phyloP scores from a whole-genome alignment of 2,113 vertebrate species.

The Coregonus clupeaformis region DNA sequence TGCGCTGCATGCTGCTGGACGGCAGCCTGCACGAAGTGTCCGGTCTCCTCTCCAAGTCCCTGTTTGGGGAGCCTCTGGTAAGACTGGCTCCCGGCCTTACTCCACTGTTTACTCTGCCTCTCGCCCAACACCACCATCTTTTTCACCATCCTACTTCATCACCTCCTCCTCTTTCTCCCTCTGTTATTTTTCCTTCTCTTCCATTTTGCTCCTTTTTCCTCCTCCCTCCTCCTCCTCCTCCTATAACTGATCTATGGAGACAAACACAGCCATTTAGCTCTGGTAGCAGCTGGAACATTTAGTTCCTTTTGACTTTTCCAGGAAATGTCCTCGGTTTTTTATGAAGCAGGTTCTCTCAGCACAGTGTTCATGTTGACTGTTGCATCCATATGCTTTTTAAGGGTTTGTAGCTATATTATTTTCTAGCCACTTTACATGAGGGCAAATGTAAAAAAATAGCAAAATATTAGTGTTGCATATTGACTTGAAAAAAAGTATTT shows the following conservation, averaged over 20 bases:
- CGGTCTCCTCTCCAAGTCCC: conserved; percentile 90
- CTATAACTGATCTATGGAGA: not conserved
- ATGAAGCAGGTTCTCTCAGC: too few species aligned
- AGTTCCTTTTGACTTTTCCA: too few species aligned
- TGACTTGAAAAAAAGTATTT: not conserved
- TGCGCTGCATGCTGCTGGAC: conserved; percentile 91
- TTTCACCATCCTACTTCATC: not conserved
- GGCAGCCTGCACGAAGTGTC: conserved; percentile 93
- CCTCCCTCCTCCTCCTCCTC: not conserved
- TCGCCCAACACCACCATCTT: not conserved
- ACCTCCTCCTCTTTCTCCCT: not conserved
- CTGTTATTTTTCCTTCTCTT: not conserved
- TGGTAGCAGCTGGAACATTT: not conserved
- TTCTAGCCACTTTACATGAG: too few species aligned
- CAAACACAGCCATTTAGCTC: not conserved
- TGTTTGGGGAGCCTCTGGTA: conserved; percentile 97
- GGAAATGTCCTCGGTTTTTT: too few species aligned
- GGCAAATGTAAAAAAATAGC: too few species aligned
- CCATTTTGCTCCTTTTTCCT: not conserved
- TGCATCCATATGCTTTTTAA: too few species aligned
- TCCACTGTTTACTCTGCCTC: not conserved
- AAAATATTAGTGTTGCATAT: not conserved
- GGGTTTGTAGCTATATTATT: too few species aligned
- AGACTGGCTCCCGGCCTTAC: conserved; percentile 38
- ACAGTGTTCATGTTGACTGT: too few species aligned